Evolutionary conservation across 2,113 vertebrate species (phyloP), one percentile per base, ranked within the genome.

Genomic region (Telmatochromis brichardi): DNA sequence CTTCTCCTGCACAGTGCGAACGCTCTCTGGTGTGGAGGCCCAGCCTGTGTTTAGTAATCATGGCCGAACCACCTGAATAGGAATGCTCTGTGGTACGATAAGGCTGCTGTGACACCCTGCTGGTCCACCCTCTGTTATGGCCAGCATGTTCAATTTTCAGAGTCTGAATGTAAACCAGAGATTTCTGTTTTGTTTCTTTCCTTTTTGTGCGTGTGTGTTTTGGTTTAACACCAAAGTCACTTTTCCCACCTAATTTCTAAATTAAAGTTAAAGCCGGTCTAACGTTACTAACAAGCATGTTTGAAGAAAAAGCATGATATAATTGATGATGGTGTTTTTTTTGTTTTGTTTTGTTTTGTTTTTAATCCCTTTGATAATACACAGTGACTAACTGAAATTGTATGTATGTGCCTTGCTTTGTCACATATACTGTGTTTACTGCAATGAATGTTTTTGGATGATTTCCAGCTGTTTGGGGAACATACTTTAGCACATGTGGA

Each of bases 231-330:
- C 81, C 80, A 54, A 60, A 31, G 19, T 63, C 6, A n/a, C 23
- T 6, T 58, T 26, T 45, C 82, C 37, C 42, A 51, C 84, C 83
- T 58, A 84, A 78, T 51, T 51, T 40, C 45, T 86, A 50, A 79
- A 65, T 53, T 83, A 19, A 45, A 78, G 28, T 84, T 11, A 42
- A 57, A 86, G n/a, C 28, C 31, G 42, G 45, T 92, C 80, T 89
- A 83, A 88, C 88, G 86, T 87, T 86, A 94, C 95, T 96, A 95
- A 96, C 93, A 92, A 89, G 94, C 92, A 94, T 94, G 94, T 89
- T 87, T 60, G 31, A 88, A 60, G 53, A 84, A 63, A 82, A 90
- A 81, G 95, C 95, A 95, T 95, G 95, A 92, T 8, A 31, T 79
- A 55, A 84, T 78, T 85, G 11, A 86, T 51, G 57, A 19, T 89